Percentiles rank a stretch among this genome's conserved stretches.
phyloP scores from a whole-genome alignment of 2,888 invertebrate species.

The Euphydryas editha region DNA sequence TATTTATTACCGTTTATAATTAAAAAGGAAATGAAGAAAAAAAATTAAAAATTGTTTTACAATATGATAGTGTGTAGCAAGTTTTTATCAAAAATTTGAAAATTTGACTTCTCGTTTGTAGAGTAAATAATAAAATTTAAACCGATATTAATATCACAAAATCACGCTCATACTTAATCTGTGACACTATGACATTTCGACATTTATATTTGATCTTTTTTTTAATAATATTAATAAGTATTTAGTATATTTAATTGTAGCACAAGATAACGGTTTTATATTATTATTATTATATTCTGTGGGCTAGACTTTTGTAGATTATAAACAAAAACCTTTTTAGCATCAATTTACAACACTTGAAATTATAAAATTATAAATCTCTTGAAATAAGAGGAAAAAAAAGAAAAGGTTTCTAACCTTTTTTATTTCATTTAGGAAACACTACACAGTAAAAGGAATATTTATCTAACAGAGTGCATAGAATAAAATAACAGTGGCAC shows the following conservation, averaged over 20 bases:
- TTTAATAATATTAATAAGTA: background rate
- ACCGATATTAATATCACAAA: no score
- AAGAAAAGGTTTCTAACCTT: no score
- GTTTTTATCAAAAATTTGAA: no score
- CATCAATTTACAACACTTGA: no score
- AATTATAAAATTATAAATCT: no score
- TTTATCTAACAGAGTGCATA: slow-evolving; percentile 18
- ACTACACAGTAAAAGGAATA: slow-evolving; percentile 13
- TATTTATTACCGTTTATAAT: no score
- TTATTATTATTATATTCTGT: background rate
- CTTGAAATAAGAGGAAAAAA: background rate
- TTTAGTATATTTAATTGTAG: background rate
- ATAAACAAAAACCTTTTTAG: no score
- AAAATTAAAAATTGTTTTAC: no score
- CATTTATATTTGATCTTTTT: background rate
- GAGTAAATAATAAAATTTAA: no score
- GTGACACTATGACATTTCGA: background rate
- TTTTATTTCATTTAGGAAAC: background rate
- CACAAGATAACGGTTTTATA: background rate
- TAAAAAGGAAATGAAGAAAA: no score
- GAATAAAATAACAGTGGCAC: background rate
- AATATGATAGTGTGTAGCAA: no score
- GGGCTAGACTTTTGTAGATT: background rate
- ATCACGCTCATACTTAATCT: background rate
- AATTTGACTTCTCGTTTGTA: no score